Percentiles rank a stretch among this genome's conserved stretches.
phyloP scores from a whole-genome alignment of 2,888 invertebrate species.

The Corbicula japonica region DNA sequence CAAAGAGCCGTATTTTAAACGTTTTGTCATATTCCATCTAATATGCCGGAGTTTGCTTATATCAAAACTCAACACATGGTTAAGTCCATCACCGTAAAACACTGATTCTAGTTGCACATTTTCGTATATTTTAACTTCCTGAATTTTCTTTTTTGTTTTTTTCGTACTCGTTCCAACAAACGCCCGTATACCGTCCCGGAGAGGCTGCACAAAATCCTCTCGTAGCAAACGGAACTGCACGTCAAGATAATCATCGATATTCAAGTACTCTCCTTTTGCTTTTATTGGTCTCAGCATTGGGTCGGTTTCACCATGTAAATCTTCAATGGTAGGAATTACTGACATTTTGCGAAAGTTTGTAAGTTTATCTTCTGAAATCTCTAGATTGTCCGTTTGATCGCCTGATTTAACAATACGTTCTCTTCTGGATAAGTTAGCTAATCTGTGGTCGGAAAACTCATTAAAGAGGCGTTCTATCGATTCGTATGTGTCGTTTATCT shows the following conservation, averaged over 20 bases:
- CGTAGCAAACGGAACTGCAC: constrained; percentile 92
- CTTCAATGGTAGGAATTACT: constrained; percentile 80
- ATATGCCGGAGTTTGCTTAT: constrained; percentile 37
- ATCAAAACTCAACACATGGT: constrained; percentile 71
- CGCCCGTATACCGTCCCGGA: constrained; percentile 90
- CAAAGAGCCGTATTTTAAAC: constrained; percentile 91
- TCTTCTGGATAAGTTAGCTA: no score
- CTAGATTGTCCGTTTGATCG: no score
- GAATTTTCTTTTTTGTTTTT: constrained; percentile 10
- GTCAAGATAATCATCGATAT: constrained; percentile 91
- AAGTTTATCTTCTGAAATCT: constrained; percentile 8
- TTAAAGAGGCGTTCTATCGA: no score
- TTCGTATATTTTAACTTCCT: constrained; percentile 76
- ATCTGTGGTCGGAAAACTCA: no score
- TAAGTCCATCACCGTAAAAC: constrained; percentile 67
- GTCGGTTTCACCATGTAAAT: constrained; percentile 78
- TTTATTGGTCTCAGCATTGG: constrained; percentile 89
- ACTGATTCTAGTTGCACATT: constrained; percentile 73
- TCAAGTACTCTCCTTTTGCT: constrained; percentile 89
- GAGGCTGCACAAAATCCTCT: constrained; percentile 92
- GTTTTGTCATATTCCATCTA: constrained; percentile 88
- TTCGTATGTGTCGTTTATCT: no score
- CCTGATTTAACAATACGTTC: no score
- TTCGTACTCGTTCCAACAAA: constrained; percentile 84
- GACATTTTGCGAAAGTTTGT: constrained; percentile 45